phyloP scores from a whole-genome alignment of 1,140 invertebrate genomes.

The Rhopalosiphum padi region DNA sequence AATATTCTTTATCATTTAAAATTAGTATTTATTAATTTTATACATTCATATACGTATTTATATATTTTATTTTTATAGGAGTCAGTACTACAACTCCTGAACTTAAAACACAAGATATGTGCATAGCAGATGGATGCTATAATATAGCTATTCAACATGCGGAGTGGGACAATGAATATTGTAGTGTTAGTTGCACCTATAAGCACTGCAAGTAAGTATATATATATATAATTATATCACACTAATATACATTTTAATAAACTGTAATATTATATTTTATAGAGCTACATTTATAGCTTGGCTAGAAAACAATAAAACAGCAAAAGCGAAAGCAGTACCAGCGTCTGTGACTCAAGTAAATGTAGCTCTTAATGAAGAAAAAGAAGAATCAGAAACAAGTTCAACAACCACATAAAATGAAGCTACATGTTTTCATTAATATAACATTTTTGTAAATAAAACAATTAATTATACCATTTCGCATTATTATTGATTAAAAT shows the following conservation, averaged over 20 bases:
- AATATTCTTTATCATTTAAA: background rate
- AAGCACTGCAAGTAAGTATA: constrained; percentile 31
- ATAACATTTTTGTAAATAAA: background rate
- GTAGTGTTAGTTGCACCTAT: background rate
- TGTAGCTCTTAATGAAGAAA: background rate
- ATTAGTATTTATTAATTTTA: background rate
- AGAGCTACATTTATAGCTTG: constrained; percentile 28
- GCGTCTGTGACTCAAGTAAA: background rate
- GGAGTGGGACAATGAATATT: constrained; percentile 52
- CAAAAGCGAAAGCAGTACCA: background rate
- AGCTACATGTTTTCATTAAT: background rate
- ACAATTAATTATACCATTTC: background rate
- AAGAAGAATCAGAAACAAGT: background rate
- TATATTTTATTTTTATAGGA: background rate
- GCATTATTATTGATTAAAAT: background rate
- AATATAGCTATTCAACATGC: background rate
- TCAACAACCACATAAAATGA: background rate
- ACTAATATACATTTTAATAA: background rate
- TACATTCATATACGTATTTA: background rate
- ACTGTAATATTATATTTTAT: background rate
- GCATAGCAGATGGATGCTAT: constrained; percentile 17
- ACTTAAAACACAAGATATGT: background rate
- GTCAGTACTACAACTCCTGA: background rate
- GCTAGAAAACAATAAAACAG: background rate
- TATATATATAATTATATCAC: background rate